Base-by-base conservation (phyloP, 2,888 invertebrate genomes). In the Noctua fimbriata region DNA sequence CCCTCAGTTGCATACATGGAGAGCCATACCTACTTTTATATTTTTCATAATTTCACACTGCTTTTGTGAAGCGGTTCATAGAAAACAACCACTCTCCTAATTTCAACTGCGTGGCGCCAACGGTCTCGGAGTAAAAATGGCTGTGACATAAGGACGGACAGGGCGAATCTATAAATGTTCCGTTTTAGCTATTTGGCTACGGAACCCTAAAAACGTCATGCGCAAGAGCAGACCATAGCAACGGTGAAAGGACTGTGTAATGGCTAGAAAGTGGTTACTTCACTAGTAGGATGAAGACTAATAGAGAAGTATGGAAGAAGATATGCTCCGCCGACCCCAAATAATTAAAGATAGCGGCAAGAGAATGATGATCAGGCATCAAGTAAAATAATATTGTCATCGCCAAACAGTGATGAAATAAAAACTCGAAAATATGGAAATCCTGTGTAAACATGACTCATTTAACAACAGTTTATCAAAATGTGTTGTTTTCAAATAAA, bases 401-500 rank as follows among this genome's bases (percentile, higher is more conserved):
- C n/a, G 6, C 60, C 16, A 16, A 60, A 60, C 21, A 32, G 32
- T 63, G 18, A 9, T 63, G 32, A 63, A 63, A 21, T 32, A 63
- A 9, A 63, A 63, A 63, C 12, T 63, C 12, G 10, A 65, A 65
- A 65, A 12, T 36, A 36, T 58, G 12, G n/a, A 6, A 60, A 60
- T 60, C 60, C 60, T 60, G 6, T 28, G 14, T 60, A 2, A 60
- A 0, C 18, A 63, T 63, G 63, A 32, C 32, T 63, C 32, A 63
- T 63, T 63, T 16, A 32, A 36, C 10, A 36, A 65, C 24, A 60
- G 55, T n/a, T 58, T 58, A 58, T 58, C 55, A n/a, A 58, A 10
- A 58, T 24, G 21, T 41, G n/a, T n/a, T 78, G 66, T 83, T 83
- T 73, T 32, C 0, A 24, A 52, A 73, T 49, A 32, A 60, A 36